phyloP scores from a whole-genome alignment of 2,888 invertebrate species.

The Leptogaster cylindrica region DNA sequence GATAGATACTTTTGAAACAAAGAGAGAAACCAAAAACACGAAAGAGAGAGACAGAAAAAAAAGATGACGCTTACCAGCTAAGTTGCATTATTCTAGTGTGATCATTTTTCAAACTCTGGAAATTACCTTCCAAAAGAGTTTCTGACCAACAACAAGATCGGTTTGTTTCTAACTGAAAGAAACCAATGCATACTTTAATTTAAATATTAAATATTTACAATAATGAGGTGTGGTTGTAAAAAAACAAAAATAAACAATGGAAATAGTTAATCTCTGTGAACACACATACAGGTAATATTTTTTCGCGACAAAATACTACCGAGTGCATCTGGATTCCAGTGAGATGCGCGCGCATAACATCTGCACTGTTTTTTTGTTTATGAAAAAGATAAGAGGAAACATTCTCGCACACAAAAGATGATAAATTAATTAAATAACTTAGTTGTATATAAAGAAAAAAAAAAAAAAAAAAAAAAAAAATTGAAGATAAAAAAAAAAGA shows the following conservation, averaged over 20 bases:
- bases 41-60: too few relatives aligned
- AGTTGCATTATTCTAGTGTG: slow-evolving; percentile 3
- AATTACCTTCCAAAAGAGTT: slow-evolving; percentile 43
- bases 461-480: slow-evolving; percentile 17
- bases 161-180: slow-evolving; percentile 41
- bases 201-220: slow-evolving; percentile 23
- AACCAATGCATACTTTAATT: slow-evolving; percentile 13
- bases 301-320: slow-evolving; percentile 43
- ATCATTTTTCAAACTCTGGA: slow-evolving; percentile 23
- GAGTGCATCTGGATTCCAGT: slow-evolving; percentile 33
- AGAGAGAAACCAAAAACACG: slow-evolving; percentile 23
- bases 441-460: slow-evolving; percentile 11
- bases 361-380: too few relatives aligned
- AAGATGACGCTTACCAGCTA: too few relatives aligned
- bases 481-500: too few relatives aligned
- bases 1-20: slow-evolving; percentile 57
- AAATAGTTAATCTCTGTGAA: neutral
- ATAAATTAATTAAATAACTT: slow-evolving; percentile 31
- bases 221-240: neutral
- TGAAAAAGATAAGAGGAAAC: neutral
- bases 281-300: slow-evolving; percentile 45
- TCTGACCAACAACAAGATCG: neutral
- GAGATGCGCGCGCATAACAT: slow-evolving; percentile 29
- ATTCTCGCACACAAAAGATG: slow-evolving; percentile 17
- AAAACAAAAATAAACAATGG: neutral